phyloP scores from a whole-genome alignment of 1,140 invertebrate genomes.

The Papilio helenus region DNA sequence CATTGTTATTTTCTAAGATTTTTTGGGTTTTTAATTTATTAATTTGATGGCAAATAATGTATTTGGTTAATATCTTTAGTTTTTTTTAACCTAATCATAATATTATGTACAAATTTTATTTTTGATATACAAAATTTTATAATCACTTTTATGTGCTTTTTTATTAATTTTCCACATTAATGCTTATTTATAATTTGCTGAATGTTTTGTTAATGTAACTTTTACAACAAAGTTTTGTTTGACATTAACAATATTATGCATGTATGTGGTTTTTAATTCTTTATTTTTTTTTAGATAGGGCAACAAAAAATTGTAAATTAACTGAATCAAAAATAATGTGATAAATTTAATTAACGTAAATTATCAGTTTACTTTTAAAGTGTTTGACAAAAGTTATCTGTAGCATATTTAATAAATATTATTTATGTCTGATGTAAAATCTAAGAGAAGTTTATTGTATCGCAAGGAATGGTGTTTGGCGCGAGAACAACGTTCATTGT shows the following conservation, averaged over 20 bases:
- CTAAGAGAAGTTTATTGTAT: constrained; percentile 14
- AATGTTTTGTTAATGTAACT: background rate
- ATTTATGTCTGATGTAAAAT: background rate
- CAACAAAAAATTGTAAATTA: no score
- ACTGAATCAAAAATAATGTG: no score
- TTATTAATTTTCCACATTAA: background rate
- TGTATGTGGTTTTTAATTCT: no score
- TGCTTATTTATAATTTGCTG: background rate
- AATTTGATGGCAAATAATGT: background rate
- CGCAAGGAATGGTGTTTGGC: constrained; percentile 20
- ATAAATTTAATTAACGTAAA: no score
- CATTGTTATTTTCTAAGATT: background rate
- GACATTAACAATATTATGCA: background rate
- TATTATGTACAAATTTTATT: background rate
- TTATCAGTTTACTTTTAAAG: background rate
- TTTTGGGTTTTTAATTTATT: background rate
- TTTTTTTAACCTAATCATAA: no score
- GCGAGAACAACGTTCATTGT: constrained; percentile 43
- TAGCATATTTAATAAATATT: background rate
- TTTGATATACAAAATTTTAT: background rate
- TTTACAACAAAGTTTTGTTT: background rate
- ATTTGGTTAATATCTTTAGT: background rate
- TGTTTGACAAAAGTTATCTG: background rate
- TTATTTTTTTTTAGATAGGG: no score
- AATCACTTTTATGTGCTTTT: background rate